Conservation (phyloP, 2,888 invertebrate species). For the Cephus spinipes region DNA sequence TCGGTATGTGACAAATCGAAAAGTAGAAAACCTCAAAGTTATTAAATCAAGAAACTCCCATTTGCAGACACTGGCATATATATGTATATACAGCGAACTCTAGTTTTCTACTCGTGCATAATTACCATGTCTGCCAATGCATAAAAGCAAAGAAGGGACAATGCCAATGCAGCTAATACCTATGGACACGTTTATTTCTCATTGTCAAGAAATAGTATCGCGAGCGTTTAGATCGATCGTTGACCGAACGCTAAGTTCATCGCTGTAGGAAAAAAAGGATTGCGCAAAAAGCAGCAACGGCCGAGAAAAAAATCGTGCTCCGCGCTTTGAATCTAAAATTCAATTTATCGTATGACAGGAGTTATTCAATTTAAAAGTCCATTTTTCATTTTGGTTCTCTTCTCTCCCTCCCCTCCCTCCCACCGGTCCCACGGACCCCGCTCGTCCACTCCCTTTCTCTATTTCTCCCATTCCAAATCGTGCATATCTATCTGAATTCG, state of each 20-base stretch:
- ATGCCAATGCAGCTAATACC: not conserved
- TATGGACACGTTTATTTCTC: not conserved
- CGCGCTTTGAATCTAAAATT: constrained; percentile 57
- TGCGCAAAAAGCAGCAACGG: constrained; percentile 9
- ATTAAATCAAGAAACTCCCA: constrained; percentile 36
- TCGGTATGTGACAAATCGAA: too few relatives aligned
- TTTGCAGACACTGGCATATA: too few relatives aligned
- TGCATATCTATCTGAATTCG: not conserved
- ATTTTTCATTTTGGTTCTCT: not conserved
- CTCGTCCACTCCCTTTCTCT: not conserved
- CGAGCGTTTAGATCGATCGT: constrained; percentile 21
- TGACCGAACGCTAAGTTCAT: constrained; percentile 46
- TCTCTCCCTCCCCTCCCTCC: not conserved
- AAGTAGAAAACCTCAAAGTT: constrained; percentile 25
- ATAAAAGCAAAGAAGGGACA: not conserved
- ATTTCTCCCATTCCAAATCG: not conserved
- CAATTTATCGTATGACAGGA: constrained; percentile 64
- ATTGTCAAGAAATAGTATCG: not conserved
- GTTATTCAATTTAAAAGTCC: constrained; percentile 63
- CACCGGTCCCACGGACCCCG: not conserved
- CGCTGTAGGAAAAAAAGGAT: constrained; percentile 44
- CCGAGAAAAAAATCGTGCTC: constrained; percentile 7
- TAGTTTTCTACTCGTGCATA: not conserved
- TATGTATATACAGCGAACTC: too few relatives aligned
- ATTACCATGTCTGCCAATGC: not conserved